Evolutionary conservation across 2,113 vertebrate genomes (phyloP).

Genomic region (Scatophagus argus): DNA sequence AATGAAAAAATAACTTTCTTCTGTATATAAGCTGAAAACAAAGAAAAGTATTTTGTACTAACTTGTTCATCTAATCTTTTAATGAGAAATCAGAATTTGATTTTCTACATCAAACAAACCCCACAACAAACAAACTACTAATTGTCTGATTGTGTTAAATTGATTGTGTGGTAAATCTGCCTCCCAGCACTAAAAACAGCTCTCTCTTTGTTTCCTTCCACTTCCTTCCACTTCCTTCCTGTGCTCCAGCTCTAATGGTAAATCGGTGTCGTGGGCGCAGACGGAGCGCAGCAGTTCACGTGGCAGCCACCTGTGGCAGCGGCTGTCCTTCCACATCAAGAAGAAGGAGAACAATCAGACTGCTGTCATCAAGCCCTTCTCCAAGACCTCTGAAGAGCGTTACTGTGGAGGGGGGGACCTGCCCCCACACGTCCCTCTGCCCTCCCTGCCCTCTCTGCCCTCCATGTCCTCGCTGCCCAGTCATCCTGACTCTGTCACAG

Average conservation of each 20-base stretch:
- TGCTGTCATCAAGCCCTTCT: conserved; percentile 97
- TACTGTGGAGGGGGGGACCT: conserved; percentile 78
- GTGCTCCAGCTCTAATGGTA: conserved; percentile 92
- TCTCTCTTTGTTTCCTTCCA: not conserved
- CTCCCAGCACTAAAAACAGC: not conserved
- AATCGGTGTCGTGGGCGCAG: conserved; percentile 97
- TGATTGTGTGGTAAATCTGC: not conserved
- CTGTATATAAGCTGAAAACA: not conserved
- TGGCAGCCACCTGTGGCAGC: conserved; percentile 96
- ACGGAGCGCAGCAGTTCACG: conserved; percentile 91
- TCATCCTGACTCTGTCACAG: conserved; percentile 82
- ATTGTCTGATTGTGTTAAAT: not conserved
- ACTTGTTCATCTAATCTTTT: not conserved
- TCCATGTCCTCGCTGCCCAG: conserved; percentile 76
- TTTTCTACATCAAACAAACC: not conserved
- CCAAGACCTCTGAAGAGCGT: conserved; percentile 90
- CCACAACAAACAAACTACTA: not conserved
- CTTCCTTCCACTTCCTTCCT: conserved; percentile 3
- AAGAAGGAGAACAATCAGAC: conserved; percentile 98
- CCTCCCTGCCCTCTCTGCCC: conserved; percentile 74
- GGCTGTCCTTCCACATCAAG: conserved; percentile 96
- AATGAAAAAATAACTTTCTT: no score
- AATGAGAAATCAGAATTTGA: no score
- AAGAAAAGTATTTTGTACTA: not conserved
- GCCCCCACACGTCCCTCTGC: conserved; percentile 73